Evolutionary conservation across 1,140 invertebrate species (phyloP).

Genomic region (Cotesia glomerata): DNA sequence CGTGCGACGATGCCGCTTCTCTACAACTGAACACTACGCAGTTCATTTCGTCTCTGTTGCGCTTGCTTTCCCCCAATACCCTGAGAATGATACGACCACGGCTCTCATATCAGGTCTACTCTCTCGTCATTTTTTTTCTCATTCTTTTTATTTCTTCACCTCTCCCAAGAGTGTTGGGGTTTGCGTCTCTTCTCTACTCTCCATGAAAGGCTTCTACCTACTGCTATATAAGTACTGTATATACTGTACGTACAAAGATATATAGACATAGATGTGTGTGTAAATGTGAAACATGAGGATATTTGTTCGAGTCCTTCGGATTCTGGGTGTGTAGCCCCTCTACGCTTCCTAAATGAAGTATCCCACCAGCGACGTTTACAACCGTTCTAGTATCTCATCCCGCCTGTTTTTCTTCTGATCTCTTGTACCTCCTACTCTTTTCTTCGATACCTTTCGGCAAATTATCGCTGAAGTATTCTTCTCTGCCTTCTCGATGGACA

Average conservation of each 20-base stretch:
- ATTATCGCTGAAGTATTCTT: not conserved
- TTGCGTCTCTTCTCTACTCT: not conserved
- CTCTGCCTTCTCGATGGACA: conserved; percentile 16
- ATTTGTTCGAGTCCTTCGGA: not conserved
- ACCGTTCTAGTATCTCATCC: conserved; percentile 29
- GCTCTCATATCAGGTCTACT: conserved; percentile 21
- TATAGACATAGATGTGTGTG: too few species aligned
- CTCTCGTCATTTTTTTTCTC: conserved; percentile 1
- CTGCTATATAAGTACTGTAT: not conserved
- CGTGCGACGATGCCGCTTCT: conserved; percentile 66
- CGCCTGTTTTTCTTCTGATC: conserved; percentile 26
- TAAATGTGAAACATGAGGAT: not conserved
- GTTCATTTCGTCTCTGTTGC: conserved; percentile 28
- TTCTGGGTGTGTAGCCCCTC: not conserved
- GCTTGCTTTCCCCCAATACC: conserved; percentile 24
- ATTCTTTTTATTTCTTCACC: conserved; percentile 17
- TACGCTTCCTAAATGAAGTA: not conserved
- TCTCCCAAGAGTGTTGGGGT: conserved; percentile 19
- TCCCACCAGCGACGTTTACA: conserved; percentile 33
- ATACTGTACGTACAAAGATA: not conserved
- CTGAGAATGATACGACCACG: conserved; percentile 23
- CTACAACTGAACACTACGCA: conserved; percentile 40
- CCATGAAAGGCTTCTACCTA: conserved; percentile 17
- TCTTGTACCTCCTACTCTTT: conserved; percentile 5
- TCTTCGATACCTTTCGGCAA: not conserved